Conservation (phyloP, 2,888 invertebrate species). For the Vannuccia rotundouncinata region DNA sequence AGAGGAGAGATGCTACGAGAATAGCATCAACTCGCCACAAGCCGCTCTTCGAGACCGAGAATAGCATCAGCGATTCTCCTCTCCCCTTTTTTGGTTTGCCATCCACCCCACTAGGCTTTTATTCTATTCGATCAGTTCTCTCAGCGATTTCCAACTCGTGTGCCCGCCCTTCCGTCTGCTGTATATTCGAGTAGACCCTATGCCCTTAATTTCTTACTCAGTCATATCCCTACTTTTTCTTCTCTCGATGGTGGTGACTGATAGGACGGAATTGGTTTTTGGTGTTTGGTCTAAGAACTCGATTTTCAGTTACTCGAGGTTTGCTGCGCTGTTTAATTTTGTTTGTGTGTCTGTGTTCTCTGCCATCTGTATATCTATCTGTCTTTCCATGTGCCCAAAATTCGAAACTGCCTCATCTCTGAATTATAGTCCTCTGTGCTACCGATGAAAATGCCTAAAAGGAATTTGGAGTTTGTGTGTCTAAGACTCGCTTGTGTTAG, state of each 20-base stretch:
- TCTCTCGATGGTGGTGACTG: not conserved
- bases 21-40: constrained; percentile 19
- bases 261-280: not conserved
- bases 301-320: constrained; percentile 8
- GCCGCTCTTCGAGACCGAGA: not conserved
- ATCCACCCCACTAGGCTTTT: not conserved
- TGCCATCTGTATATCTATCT: not conserved
- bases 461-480: not conserved
- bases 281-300: constrained; percentile 23
- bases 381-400: constrained; percentile 13
- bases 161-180: not conserved
- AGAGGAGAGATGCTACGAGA: not conserved
- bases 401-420: not conserved
- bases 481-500: not conserved
- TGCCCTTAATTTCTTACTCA: not conserved
- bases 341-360: constrained; percentile 8
- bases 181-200: not conserved
- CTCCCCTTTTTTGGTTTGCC: not conserved
- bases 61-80: not conserved
- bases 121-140: constrained; percentile 16
- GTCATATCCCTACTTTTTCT: not conserved
- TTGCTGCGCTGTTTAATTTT: constrained; percentile 1
- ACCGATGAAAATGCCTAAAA: not conserved
- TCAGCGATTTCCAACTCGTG: not conserved
- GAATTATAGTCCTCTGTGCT: not conserved